Evolutionary conservation across 2,113 vertebrate genomes (phyloP).

Genomic region (Gnathonemus longibarbis): DNA sequence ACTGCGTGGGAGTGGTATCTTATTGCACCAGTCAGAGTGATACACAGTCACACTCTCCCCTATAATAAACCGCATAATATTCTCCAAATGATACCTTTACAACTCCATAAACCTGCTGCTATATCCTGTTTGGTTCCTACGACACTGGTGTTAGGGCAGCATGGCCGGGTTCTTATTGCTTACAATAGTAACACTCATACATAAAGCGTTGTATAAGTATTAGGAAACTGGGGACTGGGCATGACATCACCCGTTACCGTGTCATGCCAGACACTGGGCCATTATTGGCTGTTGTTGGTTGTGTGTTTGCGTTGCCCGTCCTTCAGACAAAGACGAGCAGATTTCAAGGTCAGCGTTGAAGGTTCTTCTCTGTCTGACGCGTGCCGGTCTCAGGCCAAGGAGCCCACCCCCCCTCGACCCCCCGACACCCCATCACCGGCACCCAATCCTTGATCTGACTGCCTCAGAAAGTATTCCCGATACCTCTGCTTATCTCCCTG

Average conservation of each 20-base stretch:
- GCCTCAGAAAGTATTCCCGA: conserved; percentile 52
- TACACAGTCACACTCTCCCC: neutral
- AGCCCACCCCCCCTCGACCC: conserved; percentile 35
- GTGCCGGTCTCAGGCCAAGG: conserved; percentile 46
- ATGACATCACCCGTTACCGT: conserved; percentile 14
- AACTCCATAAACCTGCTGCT: neutral
- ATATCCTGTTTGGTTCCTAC: neutral
- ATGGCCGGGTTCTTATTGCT: neutral
- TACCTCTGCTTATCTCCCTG: conserved; percentile 58
- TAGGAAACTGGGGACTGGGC: neutral
- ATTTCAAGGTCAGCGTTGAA: conserved; percentile 57
- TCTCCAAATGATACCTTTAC: neutral
- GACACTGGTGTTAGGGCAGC: neutral
- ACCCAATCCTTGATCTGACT: conserved; percentile 33
- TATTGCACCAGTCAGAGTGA: neutral
- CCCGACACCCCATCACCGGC: neutral
- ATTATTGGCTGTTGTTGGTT: conserved; percentile 34
- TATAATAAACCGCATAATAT: neutral
- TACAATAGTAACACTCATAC: neutral
- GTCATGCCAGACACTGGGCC: conserved; percentile 22
- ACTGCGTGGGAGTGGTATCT: neutral
- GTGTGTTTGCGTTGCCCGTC: conserved; percentile 44
- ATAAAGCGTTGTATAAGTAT: neutral
- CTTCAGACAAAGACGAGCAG: conserved; percentile 37
- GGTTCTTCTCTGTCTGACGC: conserved; percentile 46